phyloP scores from a whole-genome alignment of 2,888 invertebrate species.

The Torymus aiolomorphi region DNA sequence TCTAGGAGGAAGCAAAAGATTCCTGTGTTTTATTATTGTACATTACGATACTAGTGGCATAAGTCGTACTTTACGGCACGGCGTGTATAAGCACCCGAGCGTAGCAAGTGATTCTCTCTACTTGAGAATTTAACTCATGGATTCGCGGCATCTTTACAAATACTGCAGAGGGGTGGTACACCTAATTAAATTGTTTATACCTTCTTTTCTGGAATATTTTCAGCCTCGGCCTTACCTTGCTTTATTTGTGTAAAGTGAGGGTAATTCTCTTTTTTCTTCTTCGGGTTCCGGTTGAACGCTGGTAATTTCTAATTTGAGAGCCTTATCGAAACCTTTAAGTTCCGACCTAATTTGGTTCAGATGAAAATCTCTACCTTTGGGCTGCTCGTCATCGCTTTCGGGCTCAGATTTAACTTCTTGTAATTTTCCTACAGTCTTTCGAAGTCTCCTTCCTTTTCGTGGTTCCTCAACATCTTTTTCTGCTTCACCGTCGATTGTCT shows the following conservation, averaged over 20 bases:
- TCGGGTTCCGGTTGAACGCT: constrained; percentile 76
- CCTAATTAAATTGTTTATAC: neutral
- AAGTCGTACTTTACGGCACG: no score
- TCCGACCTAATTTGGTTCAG: constrained; percentile 90
- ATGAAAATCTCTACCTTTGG: constrained; percentile 87
- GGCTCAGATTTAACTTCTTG: constrained; percentile 75
- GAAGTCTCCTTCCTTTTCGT: constrained; percentile 69
- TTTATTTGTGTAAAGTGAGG: constrained; percentile 6
- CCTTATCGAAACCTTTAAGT: constrained; percentile 86
- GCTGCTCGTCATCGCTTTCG: constrained; percentile 77
- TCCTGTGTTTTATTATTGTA: no score
- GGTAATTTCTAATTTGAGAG: constrained; percentile 77
- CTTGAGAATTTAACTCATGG: no score
- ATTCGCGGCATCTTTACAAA: no score
- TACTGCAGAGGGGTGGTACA: no score
- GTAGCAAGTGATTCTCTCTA: no score
- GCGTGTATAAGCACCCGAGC: no score
- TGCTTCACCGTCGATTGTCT: constrained; percentile 70
- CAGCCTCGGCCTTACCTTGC: constrained; percentile 44
- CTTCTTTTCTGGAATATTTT: no score
- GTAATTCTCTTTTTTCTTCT: constrained; percentile 70
- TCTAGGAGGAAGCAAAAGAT: no score
- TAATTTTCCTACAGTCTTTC: constrained; percentile 74
- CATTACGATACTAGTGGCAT: no score
- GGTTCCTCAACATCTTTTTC: constrained; percentile 65